A percentile compares a stretch with the other conserved stretches of the same genome.
Evolutionary conservation across 2,888 invertebrate species (phyloP).

Genomic region (Microplitis deprimator): DNA sequence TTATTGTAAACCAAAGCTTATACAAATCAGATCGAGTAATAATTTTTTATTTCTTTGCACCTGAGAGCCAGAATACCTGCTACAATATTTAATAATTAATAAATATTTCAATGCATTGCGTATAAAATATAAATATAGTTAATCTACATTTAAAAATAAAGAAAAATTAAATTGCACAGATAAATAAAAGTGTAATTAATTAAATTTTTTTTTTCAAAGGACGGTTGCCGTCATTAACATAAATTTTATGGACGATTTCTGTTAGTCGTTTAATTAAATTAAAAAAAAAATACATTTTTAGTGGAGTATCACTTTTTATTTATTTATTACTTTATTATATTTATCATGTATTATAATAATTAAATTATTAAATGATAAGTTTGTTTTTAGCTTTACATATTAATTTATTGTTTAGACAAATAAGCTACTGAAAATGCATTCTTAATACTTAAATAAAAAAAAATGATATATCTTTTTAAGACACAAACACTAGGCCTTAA

Average conservation of each 20-base stretch:
- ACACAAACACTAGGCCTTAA: slow-evolving; percentile 56
- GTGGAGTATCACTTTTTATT: neutral
- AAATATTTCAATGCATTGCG: neutral
- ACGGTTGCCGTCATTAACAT: no score
- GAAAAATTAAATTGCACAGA: no score
- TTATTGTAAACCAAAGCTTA: slow-evolving; percentile 70
- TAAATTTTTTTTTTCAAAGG: no score
- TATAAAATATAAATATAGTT: no score
- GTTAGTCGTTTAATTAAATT: no score
- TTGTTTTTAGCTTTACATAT: no score
- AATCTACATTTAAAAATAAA: neutral
- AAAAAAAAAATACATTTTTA: no score
- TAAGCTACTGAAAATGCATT: neutral
- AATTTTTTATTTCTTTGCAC: slow-evolving; percentile 63
- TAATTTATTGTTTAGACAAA: no score
- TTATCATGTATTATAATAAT: no score
- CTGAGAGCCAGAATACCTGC: slow-evolving; percentile 63
- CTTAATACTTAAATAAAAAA: neutral
- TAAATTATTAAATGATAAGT: no score
- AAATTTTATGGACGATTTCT: no score
- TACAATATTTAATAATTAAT: slow-evolving; percentile 13
- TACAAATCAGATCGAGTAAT: slow-evolving; percentile 59
- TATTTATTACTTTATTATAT: neutral
- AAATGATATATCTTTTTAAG: neutral
- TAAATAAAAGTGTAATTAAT: no score